These are phyloP conservation scores for Pyrgus malvae DNA, from an alignment of 2,888 invertebrate species.

Conservation along the genomic window DNA sequence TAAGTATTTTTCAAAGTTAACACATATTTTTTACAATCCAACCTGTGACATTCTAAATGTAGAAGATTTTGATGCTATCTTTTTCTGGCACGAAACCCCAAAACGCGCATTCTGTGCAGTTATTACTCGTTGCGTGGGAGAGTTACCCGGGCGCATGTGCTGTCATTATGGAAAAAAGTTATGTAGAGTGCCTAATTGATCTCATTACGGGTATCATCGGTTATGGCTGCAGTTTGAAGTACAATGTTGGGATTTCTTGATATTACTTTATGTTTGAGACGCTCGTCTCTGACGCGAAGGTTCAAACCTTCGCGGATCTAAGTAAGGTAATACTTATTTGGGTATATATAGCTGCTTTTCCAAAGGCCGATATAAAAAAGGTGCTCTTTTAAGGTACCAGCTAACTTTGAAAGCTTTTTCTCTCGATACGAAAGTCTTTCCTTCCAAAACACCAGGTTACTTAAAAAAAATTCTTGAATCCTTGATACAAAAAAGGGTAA, in stretches of 20 bases:
- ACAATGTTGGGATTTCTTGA: not conserved
- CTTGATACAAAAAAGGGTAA: no score
- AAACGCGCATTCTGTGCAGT: slow-evolving; percentile 14
- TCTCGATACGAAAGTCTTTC: slow-evolving; percentile 2
- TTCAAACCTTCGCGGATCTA: no score
- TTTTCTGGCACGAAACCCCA: not conserved
- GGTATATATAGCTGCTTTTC: no score
- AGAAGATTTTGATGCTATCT: not conserved
- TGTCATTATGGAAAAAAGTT: slow-evolving; percentile 16
- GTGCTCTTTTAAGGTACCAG: no score
- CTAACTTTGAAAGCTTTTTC: no score
- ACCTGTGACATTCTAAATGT: not conserved
- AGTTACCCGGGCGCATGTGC: slow-evolving; percentile 5
- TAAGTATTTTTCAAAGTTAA: no score
- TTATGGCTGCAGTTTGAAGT: not conserved
- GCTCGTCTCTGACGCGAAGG: no score
- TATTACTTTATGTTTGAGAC: no score
- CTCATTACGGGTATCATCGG: not conserved
- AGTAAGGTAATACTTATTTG: no score
- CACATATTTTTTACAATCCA: not conserved
- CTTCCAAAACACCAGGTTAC: slow-evolving; percentile 17
- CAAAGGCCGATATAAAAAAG: no score
- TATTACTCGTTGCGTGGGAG: slow-evolving; percentile 21
- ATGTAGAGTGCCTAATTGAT: slow-evolving; percentile 13
- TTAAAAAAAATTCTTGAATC: slow-evolving; percentile 13